Evolutionary conservation across 2,797 vertebrate genomes (phyloP), one percentile per base, ranked within the genome.

Genomic region (Kryptopterus vitreolus): DNA sequence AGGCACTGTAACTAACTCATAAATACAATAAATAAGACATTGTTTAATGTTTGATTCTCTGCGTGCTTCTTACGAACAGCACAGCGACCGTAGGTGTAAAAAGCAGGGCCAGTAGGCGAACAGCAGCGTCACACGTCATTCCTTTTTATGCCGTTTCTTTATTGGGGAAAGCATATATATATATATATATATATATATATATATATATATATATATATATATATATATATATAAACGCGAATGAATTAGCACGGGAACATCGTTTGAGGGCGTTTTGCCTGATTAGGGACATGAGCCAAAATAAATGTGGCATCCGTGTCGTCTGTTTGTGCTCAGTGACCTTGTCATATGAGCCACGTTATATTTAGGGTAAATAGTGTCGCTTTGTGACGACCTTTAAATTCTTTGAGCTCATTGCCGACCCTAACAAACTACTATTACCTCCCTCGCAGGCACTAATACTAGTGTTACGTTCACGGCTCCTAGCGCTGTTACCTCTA

Each of bases 61-160:
- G 6, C 38, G 5, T 57, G 70, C 38, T 61, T 66, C 38, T 61
- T 66, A 43, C 35, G 57, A 57, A 16, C 46, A 26, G 20, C 48
- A n/a, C 10, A 7, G 48, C 53, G 31, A 35, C 13, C 6, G 24
- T 16, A 65, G 78, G 55, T 62, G 11, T 50, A 13, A 71, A 18
- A 22, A 50, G 43, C 18, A n/a, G 46, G 24, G 15, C 48, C n/a
- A 26, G 7, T 4, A 22, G 43, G 35, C 57, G 52, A 63, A 48
- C 58, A 8, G 33, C 3, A 33, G 50, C 13, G 12, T 55, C 76
- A 74, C 77, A 52, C 57, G 63, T 68, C 61, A 55, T 57, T 66
- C 74, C 71, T 33, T 50, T 68, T 75, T 29, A 50, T 58, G 65
- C 57, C 1, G 15, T 58, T 50, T 57, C 61, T 80, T 68, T 81